Base-by-base conservation (phyloP, 2,888 invertebrate genomes). In the Drosophila nigricruria region DNA sequence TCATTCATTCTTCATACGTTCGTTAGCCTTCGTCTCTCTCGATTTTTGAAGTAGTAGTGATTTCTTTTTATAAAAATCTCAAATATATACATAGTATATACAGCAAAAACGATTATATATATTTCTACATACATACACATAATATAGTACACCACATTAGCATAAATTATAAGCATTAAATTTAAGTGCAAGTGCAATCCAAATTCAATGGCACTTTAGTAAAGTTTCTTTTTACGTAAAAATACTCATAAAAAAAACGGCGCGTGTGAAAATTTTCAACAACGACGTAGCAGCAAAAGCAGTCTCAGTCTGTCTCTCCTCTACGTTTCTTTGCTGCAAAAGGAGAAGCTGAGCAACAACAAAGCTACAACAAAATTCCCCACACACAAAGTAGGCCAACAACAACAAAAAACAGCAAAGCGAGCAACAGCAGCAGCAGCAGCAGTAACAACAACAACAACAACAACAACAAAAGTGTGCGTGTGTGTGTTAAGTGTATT, bases 341-440 rank as follows among this genome's bases (percentile, higher is more conserved):
- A 79, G 81, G 67, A 81, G 81, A 81, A 77, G 77, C 79, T 76
- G 79, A 81, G 66, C 66, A 78, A 60, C 73, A 72, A 66, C 69
- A 83, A 67, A 73, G 70, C 73, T 60, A 73, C 71, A 62, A 77
- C 68, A 70, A 71, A 83, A 85, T 85, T 84, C 79, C 77, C 79
- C 82, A 78, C 78, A 82, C 79, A 77, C 71, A 82, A 90, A 90
- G 89, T 90, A 90, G 89, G 89, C 89, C 90, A 90, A 88, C 88
- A 90, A 86, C 76, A 84, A 77, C 79, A 84, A 70, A 68, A 73
- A 74, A 71, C 70, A 81, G 69, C 78, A 67, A 75, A 72, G 66
- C 60, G 63, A 81, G 73, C 68, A 80, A 64, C 61, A 73, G 63
- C 77, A 77, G 61, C 70, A 82, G 27, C 77, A 81, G 23, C 36